Evolutionary conservation across 2,888 invertebrate species (phyloP).

Genomic region (Pammene aurita): DNA sequence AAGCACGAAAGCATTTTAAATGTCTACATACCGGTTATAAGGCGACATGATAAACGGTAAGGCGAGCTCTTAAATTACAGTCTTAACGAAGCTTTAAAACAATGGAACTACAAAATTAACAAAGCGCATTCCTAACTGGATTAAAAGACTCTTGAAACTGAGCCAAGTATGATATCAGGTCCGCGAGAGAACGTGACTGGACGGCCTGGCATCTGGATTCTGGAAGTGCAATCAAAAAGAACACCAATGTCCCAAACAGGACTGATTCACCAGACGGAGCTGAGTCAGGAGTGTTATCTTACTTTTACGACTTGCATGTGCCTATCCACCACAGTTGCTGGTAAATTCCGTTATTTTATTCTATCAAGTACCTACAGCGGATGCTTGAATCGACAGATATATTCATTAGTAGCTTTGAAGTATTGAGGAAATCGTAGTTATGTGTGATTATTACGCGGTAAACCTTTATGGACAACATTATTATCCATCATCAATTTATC

Average conservation of each 20-base stretch:
- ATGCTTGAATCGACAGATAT: slow-evolving; percentile 61
- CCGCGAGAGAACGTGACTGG: slow-evolving; percentile 65
- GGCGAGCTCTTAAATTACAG: slow-evolving; percentile 13
- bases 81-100: slow-evolving; percentile 31
- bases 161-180: slow-evolving; percentile 73
- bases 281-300: slow-evolving; percentile 58
- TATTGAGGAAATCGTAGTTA: slow-evolving; percentile 31
- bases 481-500: slow-evolving; percentile 52
- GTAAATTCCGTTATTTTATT: slow-evolving; percentile 57
- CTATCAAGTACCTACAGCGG: slow-evolving; percentile 69
- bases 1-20: slow-evolving; percentile 54
- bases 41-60: slow-evolving; percentile 31
- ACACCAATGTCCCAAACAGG: slow-evolving; percentile 60
- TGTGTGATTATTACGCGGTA: slow-evolving; percentile 42
- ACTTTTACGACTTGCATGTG: slow-evolving; percentile 65
- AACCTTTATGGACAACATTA: slow-evolving; percentile 53
- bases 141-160: slow-evolving; percentile 36
- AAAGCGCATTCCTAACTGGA: slow-evolving; percentile 27
- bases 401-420: slow-evolving; percentile 49
- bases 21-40: slow-evolving; percentile 61
- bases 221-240: slow-evolving; percentile 61
- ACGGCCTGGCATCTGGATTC: slow-evolving; percentile 63
- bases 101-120: slow-evolving; percentile 35
- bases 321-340: slow-evolving; percentile 52
- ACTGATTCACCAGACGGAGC: slow-evolving; percentile 61